A percentile compares a stretch with the other conserved stretches of the same genome.
Evolutionary conservation across 1,140 invertebrate genomes (phyloP).

Genomic region (Bombus impatiens): DNA sequence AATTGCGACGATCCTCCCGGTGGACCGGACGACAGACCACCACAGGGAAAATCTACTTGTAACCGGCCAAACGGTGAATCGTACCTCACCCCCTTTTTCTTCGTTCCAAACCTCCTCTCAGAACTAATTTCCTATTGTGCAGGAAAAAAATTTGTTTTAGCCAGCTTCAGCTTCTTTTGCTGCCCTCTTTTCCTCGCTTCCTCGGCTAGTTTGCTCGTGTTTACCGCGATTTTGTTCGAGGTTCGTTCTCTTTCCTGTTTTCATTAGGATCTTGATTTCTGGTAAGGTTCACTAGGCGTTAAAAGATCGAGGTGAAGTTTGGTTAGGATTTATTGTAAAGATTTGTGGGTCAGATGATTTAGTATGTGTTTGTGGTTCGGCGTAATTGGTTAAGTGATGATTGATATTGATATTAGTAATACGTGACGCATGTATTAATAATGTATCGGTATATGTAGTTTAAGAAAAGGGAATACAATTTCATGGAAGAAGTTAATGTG

Average conservation of each 20-base stretch:
- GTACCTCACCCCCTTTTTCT: background rate
- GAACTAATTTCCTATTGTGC: conserved; percentile 40
- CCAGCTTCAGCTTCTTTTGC: background rate
- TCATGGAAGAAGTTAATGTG: no score
- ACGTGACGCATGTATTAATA: no score
- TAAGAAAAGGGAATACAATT: no score
- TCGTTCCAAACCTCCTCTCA: background rate
- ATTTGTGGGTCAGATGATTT: no score
- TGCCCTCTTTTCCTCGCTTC: background rate
- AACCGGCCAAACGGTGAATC: background rate
- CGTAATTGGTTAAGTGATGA: no score
- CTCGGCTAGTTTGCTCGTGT: background rate
- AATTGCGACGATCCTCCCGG: conserved; percentile 50
- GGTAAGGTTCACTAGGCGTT: background rate
- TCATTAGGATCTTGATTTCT: background rate
- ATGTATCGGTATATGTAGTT: no score
- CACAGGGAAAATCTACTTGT: conserved; percentile 41
- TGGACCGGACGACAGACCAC: conserved; percentile 30
- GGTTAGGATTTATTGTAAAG: background rate
- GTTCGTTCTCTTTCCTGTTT: background rate
- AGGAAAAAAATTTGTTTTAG: conserved; percentile 29
- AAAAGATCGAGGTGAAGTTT: background rate
- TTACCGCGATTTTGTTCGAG: no score
- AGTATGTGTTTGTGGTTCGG: no score
- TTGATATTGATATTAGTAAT: no score